Evolutionary conservation across 2,797 vertebrate genomes (phyloP), one percentile per base, ranked within the genome.

Genomic region (Hoplostethus mediterraneus): DNA sequence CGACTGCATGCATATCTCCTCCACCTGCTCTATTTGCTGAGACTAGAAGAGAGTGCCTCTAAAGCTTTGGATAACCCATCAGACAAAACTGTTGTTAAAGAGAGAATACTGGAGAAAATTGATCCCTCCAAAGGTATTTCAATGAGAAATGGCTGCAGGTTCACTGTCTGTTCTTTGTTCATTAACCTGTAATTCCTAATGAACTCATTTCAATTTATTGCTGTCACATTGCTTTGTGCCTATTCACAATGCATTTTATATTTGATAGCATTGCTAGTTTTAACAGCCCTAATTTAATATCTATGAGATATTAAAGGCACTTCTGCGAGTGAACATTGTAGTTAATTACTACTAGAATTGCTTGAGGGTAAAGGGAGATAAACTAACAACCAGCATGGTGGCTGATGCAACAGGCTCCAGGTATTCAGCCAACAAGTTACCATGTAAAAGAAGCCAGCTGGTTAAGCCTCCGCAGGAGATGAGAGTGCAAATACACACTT

Each of bases 1-100:
- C 81, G 36, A 33, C 77, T 80, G 72, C 88, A 72, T 84, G 77
- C 82, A 63, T 61, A 13, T 54, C 57, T 78, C 44, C 83, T 86
- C 75, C 82, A 79, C 68, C 64, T 71, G 63, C 21, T 25, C 65
- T 59, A 42, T 61, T 70, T 66, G 55, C 65, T 60, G 89, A 55
- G 67, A 87, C 85, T 91, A 96, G 96, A 96, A 88, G 96, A 96
- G 79, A 95, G 92, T 75, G 81, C 92, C 87, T 85, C 94, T 90
- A 95, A 94, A 86, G 90, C 94, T 86, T 89, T 89, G 86, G 93
- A 95, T 89, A 97, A 95, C 59, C 89, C 95, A 33, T 92, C 91
- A 89, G 96, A 95, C 88, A 96, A 90, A 83, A 79, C 87, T 63
- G 84, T 93, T 88, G 91, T 95, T 88, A 95, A 91, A 87, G 92